Conservation (phyloP, 1,140 invertebrate species). For the Papilio xuthus region DNA sequence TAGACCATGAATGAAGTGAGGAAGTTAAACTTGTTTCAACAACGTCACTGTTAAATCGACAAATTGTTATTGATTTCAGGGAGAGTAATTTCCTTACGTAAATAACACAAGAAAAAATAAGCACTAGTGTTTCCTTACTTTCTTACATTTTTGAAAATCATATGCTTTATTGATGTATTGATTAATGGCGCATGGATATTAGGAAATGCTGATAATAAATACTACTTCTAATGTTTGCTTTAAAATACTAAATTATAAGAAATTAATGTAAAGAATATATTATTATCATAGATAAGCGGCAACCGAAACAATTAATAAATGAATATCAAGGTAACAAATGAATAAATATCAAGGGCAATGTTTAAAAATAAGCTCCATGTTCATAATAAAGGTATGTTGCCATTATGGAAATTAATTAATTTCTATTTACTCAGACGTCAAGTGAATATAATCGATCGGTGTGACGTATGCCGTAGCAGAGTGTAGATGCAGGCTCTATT, state of each 20-base stretch:
- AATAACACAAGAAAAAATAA: too few relatives aligned
- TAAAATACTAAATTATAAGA: too few relatives aligned
- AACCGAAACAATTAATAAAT: neutral
- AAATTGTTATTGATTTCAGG: constrained; percentile 33
- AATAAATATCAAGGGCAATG: neutral
- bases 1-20: constrained; percentile 58
- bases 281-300: neutral
- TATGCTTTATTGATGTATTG: too few relatives aligned
- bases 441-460: constrained; percentile 56
- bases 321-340: neutral
- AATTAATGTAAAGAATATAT: too few relatives aligned
- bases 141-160: too few relatives aligned
- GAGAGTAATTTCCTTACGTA: neutral
- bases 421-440: constrained; percentile 58
- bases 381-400: neutral
- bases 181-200: too few relatives aligned
- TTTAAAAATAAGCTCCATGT: neutral
- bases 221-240: too few relatives aligned
- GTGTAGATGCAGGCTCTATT: constrained; percentile 64
- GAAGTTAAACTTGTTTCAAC: constrained; percentile 34
- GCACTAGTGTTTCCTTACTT: too few relatives aligned
- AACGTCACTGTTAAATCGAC: constrained; percentile 48
- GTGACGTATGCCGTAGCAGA: constrained; percentile 56
- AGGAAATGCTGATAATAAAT: too few relatives aligned
- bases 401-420: constrained; percentile 45